Base-by-base conservation (phyloP, 2,113 vertebrate genomes). In the Atherinomorus stipes region DNA sequence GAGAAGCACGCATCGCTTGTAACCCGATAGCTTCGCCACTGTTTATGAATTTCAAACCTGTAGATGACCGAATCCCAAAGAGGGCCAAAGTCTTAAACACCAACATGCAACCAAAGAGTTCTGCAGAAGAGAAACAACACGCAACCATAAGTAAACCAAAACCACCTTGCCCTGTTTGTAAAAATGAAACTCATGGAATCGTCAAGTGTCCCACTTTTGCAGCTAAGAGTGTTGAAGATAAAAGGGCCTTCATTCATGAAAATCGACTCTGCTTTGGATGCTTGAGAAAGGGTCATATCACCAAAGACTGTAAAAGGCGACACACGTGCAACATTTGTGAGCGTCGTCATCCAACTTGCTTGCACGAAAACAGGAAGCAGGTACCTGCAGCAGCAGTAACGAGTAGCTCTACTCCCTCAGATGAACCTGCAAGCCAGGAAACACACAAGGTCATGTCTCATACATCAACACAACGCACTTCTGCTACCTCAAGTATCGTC, bases 1-100 rank as follows among this genome's bases (percentile, higher is more conserved):
- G 19, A 63, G 83, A 74, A 7, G 78, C 74, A 13, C 5, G 51
- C 2, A 75, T 77, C 40, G 63, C 65, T 3, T 65, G 71, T 21
- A 76, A 70, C 25, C 31, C 74, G 5, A 73, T 57, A 31, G 52
- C 65, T 10, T 56, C 40, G 28, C 42, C 65, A 44, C 31, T 68
- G 16, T 18, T 68, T 21, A 31, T 26, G n/a, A 45, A 68, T 50
- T 31, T 28, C 62, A 51, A 51, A 18, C 34, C 31, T 26, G 13
- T 12, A 51, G 31, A 23, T 31, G 47, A 64, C 6, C 6, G 37
- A 38, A 7, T 11, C 5, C 37, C 37, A 38, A 38, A 38, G 37
- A 38, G 37, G 11, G 37, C 37, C 37, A 38, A 38, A 38, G 37
- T 11, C 11, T 11, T 38, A 5, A 38, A 38, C 37, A 38, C 37